Evolutionary conservation across 1,140 invertebrate genomes (phyloP), one percentile per base, ranked within the genome.

Genomic region (Bombus haemorrhoidalis): DNA sequence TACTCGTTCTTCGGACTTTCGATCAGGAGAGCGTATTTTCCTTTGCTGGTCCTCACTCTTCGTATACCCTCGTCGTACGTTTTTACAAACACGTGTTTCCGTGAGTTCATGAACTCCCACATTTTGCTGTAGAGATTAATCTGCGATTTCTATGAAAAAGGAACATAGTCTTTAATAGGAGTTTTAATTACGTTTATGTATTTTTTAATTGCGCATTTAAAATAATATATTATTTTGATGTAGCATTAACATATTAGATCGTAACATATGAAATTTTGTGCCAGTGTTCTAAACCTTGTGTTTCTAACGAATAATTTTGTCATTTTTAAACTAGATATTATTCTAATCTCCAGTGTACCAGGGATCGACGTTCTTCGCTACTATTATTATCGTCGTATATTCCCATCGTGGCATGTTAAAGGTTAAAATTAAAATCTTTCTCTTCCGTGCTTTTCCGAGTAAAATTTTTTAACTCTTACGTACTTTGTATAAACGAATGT

Each of bases 1-100:
- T 99, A 99, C 93, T 99, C 98, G 93, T 99, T 99, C 92, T 98
- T 98, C 0, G 98, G 98, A 12, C 98, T 99, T 95, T 99, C 99
- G 77, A 99, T 97, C 6, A 99, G 95, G 89, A 99, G 97, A n/a
- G 99, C 99, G 94, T 99, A 99, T 95, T 99, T 98, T 87, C 97
- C 97, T 95, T 98, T 98, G 83, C 97, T 98, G 81, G 96, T 96
- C 76, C 98, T 95, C 53, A 99, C 98, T 84, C 97, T 95, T 82
- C 96, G 95, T 85, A 99, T 98, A 13, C 98, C 98, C 93, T 98
- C 98, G 82, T 97, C 97, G 92, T 99, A 98, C 3, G 96, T 97
- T 83, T 96, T 95, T 1, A 98, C 97, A 91, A 98, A 98, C 43
- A 98, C 97, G 91, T 98, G 96, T 89, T 97, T 97, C 88, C 97